Evolutionary conservation across 2,888 invertebrate species (phyloP), one percentile per base, ranked within the genome.

Genomic region (Rhodophaea formosa): DNA sequence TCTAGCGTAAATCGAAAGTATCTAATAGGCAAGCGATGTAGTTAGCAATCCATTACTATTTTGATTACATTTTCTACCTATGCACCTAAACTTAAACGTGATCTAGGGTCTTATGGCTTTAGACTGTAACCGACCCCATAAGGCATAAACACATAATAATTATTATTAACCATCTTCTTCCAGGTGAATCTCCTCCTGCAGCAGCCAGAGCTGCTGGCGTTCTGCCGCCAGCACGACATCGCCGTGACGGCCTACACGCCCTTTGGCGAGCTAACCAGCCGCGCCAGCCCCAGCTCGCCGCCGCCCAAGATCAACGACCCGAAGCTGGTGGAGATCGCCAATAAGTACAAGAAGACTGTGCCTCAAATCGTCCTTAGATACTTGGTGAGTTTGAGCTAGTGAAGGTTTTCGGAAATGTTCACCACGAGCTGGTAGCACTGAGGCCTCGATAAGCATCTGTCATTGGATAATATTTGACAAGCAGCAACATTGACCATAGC

Each of bases 191-290:
- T 96, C 6, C 95, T 95, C 67, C 85, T 96, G 6, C 95, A 94
- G 64, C 95, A 97, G 71, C 93, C 93, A 17, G 92, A 93, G 46
- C 77, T 97, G 42, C 93, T 93, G 0, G 84, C 93, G 7, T 96
- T 93, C 72, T 95, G 96, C 77, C 92, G 92, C 57, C 75, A 90
- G n/a, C 91, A 93, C 43, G 91, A 86, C 51, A 94, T 97, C 54
- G 84, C 88, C 0, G 80, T 97, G 65, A 94, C 92, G 64, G 96
- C 88, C 0, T 97, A 95, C 82, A 94, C 95, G 30, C 96, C 96
- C 0, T 91, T 97, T 62, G 96, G 96, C 0, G 82, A 84, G 0
- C 68, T 91, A 42, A 83, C 87, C 70, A 72, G 75, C 23, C 62
- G 57, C 32, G 77, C 86, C 0, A 82, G 16, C 8, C 8, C 32